Evolutionary conservation across 2,113 vertebrate species (phyloP), one percentile per base, ranked within the genome.

Genomic region (Carlito syrichta): DNA sequence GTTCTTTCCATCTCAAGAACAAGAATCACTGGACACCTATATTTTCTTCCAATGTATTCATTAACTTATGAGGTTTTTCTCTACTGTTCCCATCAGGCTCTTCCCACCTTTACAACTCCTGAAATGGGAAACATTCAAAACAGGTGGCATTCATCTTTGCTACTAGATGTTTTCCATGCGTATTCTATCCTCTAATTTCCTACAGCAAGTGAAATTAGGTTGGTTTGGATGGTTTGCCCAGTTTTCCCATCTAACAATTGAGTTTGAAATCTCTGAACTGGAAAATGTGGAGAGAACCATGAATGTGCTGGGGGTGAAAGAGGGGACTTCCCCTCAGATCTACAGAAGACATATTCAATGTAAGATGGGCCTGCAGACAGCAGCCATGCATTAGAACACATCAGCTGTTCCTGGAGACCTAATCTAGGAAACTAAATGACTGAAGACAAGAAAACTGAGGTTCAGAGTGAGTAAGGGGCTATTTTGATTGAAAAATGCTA

Each of bases 401-500:
- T 32, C 45, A 23, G 23, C n/a, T 40, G 17, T 81, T 79, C 6
- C 23, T 43, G 14, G 16, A 83, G 40, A 90, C 40, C 60, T 94
- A 62, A 48, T 74, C 13, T 58, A 90, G 66, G 60, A 74, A 69
- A 50, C 32, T 45, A 78, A 86, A 38, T 62, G n/a, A 16, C 30
- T 30, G 17, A 86, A 82, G 79, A 48, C 16, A 87, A 92, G 52
- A 63, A 92, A 85, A 30, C 16, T 71, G 19, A 63, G 20, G 16
- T 85, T 94, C 45, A 56, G 32, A 88, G 27, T 91, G 27, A 79
- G 25, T 27, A 86, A 40, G 20, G 23, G 32, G 45, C 48, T 79
- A 43, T 78, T 88, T 89, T 93, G 27, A 95, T 93, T 1, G 2
- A 95, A 93, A 68, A 73, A 68, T 52, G 27, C 40, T 86, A 25